These are phyloP conservation scores for Meteorus cinctellus DNA, from an alignment of 2,888 invertebrate genomes.

Conservation along the genomic window DNA sequence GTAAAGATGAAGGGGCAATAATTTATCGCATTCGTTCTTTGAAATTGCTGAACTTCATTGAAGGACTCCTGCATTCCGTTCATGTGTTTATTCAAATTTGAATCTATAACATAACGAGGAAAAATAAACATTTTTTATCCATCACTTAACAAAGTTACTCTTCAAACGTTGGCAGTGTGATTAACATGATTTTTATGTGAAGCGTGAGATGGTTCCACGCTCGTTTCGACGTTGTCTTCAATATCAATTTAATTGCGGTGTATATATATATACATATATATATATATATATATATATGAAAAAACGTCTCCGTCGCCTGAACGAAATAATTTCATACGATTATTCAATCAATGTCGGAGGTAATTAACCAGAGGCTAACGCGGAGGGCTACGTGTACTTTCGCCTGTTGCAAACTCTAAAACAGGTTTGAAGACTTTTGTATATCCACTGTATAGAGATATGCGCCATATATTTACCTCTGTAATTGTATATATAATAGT, in stretches of 20 bases:
- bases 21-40: conserved; percentile 49
- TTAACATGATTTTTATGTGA: not conserved
- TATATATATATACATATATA: not conserved
- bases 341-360: conserved; percentile 50
- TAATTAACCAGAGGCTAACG: conserved; percentile 40
- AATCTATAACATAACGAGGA: conserved; percentile 1
- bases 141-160: not conserved
- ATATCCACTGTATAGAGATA: conserved; percentile 9
- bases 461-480: conserved; percentile 7
- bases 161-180: not conserved
- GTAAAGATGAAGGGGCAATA: conserved; percentile 37
- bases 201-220: not conserved
- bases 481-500: not conserved
- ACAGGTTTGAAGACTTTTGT: conserved; percentile 36
- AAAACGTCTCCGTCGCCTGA: conserved; percentile 32
- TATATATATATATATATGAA: not conserved
- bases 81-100: conserved; percentile 5
- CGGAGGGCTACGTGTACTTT: conserved; percentile 35
- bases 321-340: conserved; percentile 56
- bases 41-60: conserved; percentile 55
- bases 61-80: not conserved
- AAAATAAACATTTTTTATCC: not conserved
- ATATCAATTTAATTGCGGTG: conserved; percentile 30
- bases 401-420: conserved; percentile 38
- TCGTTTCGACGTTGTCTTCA: not conserved